Conservation (phyloP, 35 echinoderm and acorn worm species). For the Apostichopus parvimensis region DNA sequence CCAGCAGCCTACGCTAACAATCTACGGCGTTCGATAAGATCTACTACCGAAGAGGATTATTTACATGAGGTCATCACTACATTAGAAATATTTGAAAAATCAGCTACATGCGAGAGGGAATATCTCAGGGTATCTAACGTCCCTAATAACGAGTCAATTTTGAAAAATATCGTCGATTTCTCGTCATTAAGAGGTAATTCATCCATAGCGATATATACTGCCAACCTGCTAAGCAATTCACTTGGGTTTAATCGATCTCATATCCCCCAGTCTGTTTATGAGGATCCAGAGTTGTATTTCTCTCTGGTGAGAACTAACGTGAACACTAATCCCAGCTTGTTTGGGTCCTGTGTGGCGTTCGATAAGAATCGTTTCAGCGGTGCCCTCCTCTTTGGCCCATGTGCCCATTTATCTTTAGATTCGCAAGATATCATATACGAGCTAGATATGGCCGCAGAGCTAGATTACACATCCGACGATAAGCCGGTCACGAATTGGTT, state of each 20-base stretch:
- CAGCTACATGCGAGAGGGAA: not conserved
- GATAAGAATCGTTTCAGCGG: slow-evolving; percentile 30
- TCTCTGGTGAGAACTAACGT: slow-evolving; percentile 76
- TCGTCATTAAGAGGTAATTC: slow-evolving; percentile 43
- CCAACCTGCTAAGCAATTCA: slow-evolving; percentile 62
- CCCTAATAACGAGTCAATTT: not conserved
- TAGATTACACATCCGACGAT: slow-evolving; percentile 47
- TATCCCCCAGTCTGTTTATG: slow-evolving; percentile 36
- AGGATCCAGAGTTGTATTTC: slow-evolving; percentile 56
- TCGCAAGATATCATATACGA: slow-evolving; percentile 14
- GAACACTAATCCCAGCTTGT: slow-evolving; percentile 60
- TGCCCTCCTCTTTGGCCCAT: slow-evolving; percentile 56
- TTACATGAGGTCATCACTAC: not conserved
- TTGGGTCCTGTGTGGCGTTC: slow-evolving; percentile 78
- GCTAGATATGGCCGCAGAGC: slow-evolving; percentile 51
- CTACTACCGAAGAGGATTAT: not conserved
- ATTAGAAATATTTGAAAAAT: not conserved
- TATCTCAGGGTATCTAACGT: not conserved
- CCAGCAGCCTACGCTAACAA: not conserved
- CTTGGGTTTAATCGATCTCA: slow-evolving; percentile 39
- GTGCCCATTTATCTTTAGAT: slow-evolving; percentile 28
- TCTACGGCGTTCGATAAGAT: too few relatives aligned
- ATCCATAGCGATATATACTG: slow-evolving; percentile 55
- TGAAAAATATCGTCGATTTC: slow-evolving; percentile 46
- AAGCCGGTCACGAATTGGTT: slow-evolving; percentile 63